These are phyloP conservation scores for Paraplagusia blochii DNA, from an alignment of 2,113 vertebrate species.

Conservation along the genomic window DNA sequence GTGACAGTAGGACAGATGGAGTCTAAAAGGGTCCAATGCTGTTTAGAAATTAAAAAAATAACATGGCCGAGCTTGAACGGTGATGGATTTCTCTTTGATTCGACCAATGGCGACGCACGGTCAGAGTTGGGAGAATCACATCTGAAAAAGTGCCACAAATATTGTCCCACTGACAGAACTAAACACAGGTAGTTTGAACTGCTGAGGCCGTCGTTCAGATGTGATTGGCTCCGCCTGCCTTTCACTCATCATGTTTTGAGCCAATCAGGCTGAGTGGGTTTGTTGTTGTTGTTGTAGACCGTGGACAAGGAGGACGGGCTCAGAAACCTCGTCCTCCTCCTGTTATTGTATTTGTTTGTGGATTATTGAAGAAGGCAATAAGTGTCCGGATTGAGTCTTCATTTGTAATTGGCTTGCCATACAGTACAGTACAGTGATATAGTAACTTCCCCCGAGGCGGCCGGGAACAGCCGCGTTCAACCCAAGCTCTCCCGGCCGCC, in stretches of 20 bases:
- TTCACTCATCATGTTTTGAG: slow-evolving; percentile 59
- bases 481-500: slow-evolving; percentile 56
- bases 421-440: slow-evolving; percentile 85
- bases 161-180: background rate
- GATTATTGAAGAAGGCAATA: slow-evolving; percentile 73
- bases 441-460: slow-evolving; percentile 68
- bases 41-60: too few species aligned
- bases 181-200: slow-evolving; percentile 4
- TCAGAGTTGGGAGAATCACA: slow-evolving; percentile 36
- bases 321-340: slow-evolving; percentile 34
- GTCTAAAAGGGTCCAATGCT: too few species aligned
- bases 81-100: too few species aligned
- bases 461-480: slow-evolving; percentile 51
- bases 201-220: slow-evolving; percentile 40
- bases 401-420: slow-evolving; percentile 78
- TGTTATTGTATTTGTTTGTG: slow-evolving; percentile 54
- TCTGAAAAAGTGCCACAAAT: slow-evolving; percentile 40
- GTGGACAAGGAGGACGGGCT: slow-evolving; percentile 43
- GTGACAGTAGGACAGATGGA: too few species aligned
- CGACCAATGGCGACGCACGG: slow-evolving; percentile 51
- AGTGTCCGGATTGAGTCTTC: slow-evolving; percentile 76
- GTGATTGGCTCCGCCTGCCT: slow-evolving; percentile 51
- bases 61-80: too few species aligned
- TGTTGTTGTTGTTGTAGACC: slow-evolving; percentile 52
- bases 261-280: slow-evolving; percentile 62